phyloP scores from a whole-genome alignment of 2,113 vertebrate species.

The Tachuris rubrigastra region DNA sequence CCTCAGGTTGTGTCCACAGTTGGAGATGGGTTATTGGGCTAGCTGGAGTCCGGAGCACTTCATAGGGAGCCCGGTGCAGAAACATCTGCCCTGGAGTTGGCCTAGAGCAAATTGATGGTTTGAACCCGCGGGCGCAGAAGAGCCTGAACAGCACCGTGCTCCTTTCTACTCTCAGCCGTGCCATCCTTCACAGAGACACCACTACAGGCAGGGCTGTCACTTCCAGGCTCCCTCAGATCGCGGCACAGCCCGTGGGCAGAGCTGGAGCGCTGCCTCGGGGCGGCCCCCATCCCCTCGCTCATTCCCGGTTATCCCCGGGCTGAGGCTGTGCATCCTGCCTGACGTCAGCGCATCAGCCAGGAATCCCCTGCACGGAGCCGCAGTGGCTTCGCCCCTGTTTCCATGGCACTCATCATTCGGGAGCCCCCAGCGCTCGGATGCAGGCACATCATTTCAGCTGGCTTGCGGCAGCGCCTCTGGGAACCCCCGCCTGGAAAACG shows the following conservation, averaged over 20 bases:
- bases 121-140: background rate
- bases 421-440: background rate
- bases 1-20: background rate
- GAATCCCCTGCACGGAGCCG: constrained; percentile 34
- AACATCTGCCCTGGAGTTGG: background rate
- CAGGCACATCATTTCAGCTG: background rate
- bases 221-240: background rate
- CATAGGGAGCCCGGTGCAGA: background rate
- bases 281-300: background rate
- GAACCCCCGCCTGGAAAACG: background rate
- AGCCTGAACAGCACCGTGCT: background rate
- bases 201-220: background rate
- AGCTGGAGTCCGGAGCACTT: background rate
- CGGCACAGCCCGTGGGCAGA: background rate
- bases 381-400: background rate
- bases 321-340: background rate
- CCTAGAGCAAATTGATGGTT: background rate
- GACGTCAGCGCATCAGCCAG: constrained; percentile 13
- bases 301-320: background rate
- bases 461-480: background rate
- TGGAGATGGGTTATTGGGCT: background rate
- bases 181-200: background rate
- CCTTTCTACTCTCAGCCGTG: background rate
- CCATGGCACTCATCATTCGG: background rate
- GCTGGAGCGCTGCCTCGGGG: background rate